Evolutionary conservation across 2,113 vertebrate genomes (phyloP).

Genomic region (Sebastes schlegelii): DNA sequence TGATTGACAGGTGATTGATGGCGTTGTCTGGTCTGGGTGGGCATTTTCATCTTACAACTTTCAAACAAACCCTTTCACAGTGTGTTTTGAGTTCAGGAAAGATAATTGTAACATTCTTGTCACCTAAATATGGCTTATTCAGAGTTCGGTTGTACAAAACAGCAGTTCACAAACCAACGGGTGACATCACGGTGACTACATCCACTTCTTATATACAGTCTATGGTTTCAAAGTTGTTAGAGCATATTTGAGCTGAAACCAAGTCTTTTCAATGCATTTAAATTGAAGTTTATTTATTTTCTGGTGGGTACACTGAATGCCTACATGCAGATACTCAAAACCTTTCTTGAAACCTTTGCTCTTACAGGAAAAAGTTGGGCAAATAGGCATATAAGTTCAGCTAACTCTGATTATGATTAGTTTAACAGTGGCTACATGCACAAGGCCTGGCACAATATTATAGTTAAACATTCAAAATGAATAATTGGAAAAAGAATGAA

Average conservation of each 20-base stretch:
- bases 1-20: no score
- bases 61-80: no score
- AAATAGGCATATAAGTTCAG: not conserved
- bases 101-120: no score
- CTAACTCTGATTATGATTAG: not conserved
- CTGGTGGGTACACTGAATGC: not conserved
- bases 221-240: not conserved
- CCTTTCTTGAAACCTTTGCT: not conserved
- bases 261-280: not conserved
- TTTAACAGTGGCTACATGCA: not conserved
- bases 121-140: no score
- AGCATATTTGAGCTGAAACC: not conserved
- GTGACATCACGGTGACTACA: no score
- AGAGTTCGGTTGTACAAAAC: no score
- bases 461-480: not conserved
- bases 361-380: not conserved
- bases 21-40: no score
- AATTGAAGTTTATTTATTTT: not conserved
- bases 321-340: not conserved
- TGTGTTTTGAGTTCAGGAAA: no score
- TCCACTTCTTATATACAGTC: no score
- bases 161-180: no score
- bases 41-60: no score
- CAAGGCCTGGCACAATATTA: not conserved
- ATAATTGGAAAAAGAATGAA: not conserved